Percentiles rank a stretch among this genome's conserved stretches.
Evolutionary conservation across 2,797 vertebrate genomes (phyloP).

Genomic region (Hydrocynus forskahlii): DNA sequence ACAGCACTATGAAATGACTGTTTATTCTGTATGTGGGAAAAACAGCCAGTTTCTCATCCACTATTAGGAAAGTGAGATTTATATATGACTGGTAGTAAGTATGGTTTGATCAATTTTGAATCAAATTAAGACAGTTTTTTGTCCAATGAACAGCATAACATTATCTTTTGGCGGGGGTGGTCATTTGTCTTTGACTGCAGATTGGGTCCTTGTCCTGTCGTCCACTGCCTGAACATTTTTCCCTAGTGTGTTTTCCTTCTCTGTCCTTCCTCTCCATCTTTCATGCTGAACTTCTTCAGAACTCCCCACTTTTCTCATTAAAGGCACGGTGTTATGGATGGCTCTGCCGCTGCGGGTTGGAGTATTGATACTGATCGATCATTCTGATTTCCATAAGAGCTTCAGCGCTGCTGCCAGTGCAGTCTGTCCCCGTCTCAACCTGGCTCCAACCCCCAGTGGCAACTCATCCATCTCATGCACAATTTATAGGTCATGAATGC

Average conservation of each 20-base stretch:
- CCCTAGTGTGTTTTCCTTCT: slow-evolving; percentile 25
- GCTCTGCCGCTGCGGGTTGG: slow-evolving; percentile 27
- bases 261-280: slow-evolving; percentile 36
- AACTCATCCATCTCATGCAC: slow-evolving; percentile 48
- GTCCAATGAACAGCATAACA: slow-evolving; percentile 11
- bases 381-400: slow-evolving; percentile 53
- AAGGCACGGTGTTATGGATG: slow-evolving; percentile 51
- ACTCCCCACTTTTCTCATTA: slow-evolving; percentile 51
- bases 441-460: slow-evolving; percentile 23
- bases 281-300: slow-evolving; percentile 49
- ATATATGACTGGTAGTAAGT: background rate
- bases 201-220: slow-evolving; percentile 55
- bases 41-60: too few species aligned
- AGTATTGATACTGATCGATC: slow-evolving; percentile 58
- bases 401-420: slow-evolving; percentile 15
- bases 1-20: background rate
- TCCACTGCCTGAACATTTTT: slow-evolving; percentile 39
- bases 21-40: background rate
- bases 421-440: background rate
- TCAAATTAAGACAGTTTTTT: slow-evolving; percentile 1
- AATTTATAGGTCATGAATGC: slow-evolving; percentile 53
- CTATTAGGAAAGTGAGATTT: too few species aligned
- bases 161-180: slow-evolving; percentile 36
- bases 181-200: slow-evolving; percentile 51
- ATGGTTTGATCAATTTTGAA: background rate